These are phyloP conservation scores for Agraylea sexmaculata DNA, from an alignment of 1,140 invertebrate genomes.

Conservation along the genomic window DNA sequence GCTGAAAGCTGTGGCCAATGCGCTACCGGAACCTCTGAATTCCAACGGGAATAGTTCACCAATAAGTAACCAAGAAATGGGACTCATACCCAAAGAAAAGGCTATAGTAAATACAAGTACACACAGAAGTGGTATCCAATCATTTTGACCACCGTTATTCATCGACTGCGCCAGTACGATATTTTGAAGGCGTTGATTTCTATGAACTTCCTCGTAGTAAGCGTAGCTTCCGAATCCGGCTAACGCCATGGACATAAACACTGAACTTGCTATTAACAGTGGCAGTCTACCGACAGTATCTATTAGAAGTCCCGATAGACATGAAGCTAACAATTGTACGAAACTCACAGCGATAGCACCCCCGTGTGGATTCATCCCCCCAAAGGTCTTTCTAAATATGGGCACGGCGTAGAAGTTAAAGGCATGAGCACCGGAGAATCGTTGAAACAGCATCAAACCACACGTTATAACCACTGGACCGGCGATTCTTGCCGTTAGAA, in stretches of 20 bases:
- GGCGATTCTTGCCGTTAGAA: constrained; percentile 35
- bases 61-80: constrained; percentile 82
- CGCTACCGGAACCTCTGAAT: constrained; percentile 72
- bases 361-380: constrained; percentile 72
- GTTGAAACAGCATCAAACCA: constrained; percentile 76
- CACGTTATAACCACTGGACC: constrained; percentile 69
- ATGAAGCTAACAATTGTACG: constrained; percentile 66
- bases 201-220: constrained; percentile 56
- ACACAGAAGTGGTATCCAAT: constrained; percentile 74
- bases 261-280: constrained; percentile 64
- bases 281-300: constrained; percentile 73
- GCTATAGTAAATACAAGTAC: constrained; percentile 74
- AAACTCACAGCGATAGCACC: constrained; percentile 72
- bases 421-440: constrained; percentile 73
- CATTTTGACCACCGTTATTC: constrained; percentile 40
- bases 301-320: constrained; percentile 67
- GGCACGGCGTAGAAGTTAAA: constrained; percentile 78
- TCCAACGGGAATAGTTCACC: constrained; percentile 83
- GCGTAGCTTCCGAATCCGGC: constrained; percentile 72
- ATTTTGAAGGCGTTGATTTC: constrained; percentile 38
- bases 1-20: constrained; percentile 74
- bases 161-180: constrained; percentile 36
- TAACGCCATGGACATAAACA: constrained; percentile 71
- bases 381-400: constrained; percentile 69
- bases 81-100: constrained; percentile 81